Percentiles rank a stretch among this genome's conserved stretches.
These are phyloP conservation scores for Peromyscus leucopus DNA, from an alignment of 2,113 vertebrate species.

Conservation along the genomic window DNA sequence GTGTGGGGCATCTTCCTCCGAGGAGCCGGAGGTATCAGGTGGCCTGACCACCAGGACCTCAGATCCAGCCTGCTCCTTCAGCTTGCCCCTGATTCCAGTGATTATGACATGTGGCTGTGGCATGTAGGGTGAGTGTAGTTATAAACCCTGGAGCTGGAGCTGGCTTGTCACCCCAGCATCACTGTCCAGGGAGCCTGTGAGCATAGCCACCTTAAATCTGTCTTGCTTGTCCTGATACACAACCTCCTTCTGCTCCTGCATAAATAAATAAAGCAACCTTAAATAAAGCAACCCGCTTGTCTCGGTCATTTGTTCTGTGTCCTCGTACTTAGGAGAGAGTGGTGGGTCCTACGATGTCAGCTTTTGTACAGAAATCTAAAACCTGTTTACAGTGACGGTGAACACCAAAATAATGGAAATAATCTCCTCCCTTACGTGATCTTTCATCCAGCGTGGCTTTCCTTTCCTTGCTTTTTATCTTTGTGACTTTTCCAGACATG, in stretches of 20 bases:
- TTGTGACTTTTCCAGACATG: not conserved
- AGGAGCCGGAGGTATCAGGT: not conserved
- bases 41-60: too few relatives aligned
- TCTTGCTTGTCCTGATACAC: too few relatives aligned
- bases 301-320: too few relatives aligned
- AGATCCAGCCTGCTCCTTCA: rapidly evolving
- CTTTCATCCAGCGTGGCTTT: not conserved
- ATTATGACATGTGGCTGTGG: rapidly evolving
- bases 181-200: rapidly evolving
- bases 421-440: rapidly evolving
- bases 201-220: rapidly evolving
- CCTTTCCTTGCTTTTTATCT: not conserved
- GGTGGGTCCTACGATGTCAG: too few relatives aligned
- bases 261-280: not conserved
- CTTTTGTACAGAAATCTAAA: not conserved
- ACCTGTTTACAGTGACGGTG: rapidly evolving
- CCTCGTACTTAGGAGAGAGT: too few relatives aligned
- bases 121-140: rapidly evolving
- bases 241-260: too few relatives aligned
- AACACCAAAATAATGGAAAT: not conserved
- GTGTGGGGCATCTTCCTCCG: not conserved
- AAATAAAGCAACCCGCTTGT: not conserved
- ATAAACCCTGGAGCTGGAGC: not conserved
- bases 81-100: not conserved
- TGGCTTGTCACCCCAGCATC: rapidly evolving